Base-by-base conservation (phyloP, 2,113 vertebrate genomes). In the Melanerpes formicivorus region DNA sequence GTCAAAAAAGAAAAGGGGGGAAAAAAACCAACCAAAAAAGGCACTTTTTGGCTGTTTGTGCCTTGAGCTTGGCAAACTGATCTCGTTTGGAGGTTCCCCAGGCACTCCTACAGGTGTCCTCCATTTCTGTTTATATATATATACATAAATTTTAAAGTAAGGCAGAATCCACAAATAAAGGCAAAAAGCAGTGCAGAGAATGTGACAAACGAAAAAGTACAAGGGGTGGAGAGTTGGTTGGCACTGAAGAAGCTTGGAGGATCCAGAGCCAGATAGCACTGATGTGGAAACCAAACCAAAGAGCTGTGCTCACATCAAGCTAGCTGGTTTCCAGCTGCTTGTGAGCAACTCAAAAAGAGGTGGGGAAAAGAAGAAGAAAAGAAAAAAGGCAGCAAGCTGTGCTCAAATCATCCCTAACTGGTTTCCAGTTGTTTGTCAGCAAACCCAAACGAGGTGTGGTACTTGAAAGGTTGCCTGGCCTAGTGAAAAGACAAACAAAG, bases 41-140 rank as follows among this genome's bases (percentile, higher is more conserved):
- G 99, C 98, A 98, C 99, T 99, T 98, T 93, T 96, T 96, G 98
- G 98, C 97, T 98, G 94, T 92, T 98, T 88, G 96, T 88, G 96
- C 92, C 96, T 97, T 75, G 91, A 76, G 95, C 94, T 95, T 96
- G 94, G 96, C 95, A 97, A 90, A 75, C 90, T 81, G 76, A 58
- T 91, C 84, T 76, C 5, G 91, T 92, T 73, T 80, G 95, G 94
- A 93, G 76, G 81, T 94, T 94, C 93, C 90, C 84, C 92, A 97
- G 95, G 96, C 94, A 92, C 96, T 96, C 96, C 90, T 94, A 62
- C 84, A 89, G 82, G 90, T 80, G 91, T 82, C 84, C 90, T 93
- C 94, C 75, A 4, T 94, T 92, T 84, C 94, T 94, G 86, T 93
- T 92, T 86, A 88, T 63, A 90, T 75, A 75, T 69, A 40, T 88